Evolutionary conservation across 30 jellyfish, hydroid and myxozoan species (phyloP).

Genomic region (Aurelia sp.): DNA sequence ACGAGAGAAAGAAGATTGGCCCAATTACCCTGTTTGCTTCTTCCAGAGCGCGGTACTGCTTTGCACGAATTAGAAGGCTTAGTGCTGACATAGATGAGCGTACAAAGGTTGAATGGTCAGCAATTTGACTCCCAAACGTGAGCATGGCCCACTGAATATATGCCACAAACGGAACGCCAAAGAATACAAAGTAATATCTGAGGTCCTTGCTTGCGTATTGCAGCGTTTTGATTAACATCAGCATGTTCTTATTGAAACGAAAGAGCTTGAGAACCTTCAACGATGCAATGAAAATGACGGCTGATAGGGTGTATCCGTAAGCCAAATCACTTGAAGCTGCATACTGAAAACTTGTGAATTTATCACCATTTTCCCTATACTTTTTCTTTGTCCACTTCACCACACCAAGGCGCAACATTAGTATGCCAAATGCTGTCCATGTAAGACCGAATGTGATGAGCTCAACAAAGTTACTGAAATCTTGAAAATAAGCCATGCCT

Average conservation of each 20-base stretch:
- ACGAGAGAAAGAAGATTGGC: conserved; percentile 62
- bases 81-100: conserved; percentile 53
- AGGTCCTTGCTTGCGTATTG: conserved; percentile 48
- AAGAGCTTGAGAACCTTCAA: conserved; percentile 73
- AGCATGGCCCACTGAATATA: conserved; percentile 58
- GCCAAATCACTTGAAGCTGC: conserved; percentile 83
- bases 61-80: conserved; percentile 71
- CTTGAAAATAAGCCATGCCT: conserved; percentile 47
- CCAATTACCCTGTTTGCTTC: conserved; percentile 65
- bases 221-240: conserved; percentile 53
- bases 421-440: conserved; percentile 71
- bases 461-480: conserved; percentile 67
- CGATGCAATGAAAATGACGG: conserved; percentile 46
- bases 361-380: conserved; percentile 40
- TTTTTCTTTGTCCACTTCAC: conserved; percentile 61
- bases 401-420: conserved; percentile 61
- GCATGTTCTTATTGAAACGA: conserved; percentile 77
- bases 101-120: conserved; percentile 47
- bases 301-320: conserved; percentile 68
- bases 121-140: conserved; percentile 20
- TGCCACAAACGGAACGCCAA: conserved; percentile 51
- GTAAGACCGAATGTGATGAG: conserved; percentile 35
- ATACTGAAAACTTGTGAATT: conserved; percentile 62
- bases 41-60: conserved; percentile 11
- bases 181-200: conserved; percentile 31